Evolutionary conservation across 2,113 vertebrate species (phyloP).

Genomic region (Notothenia rossii): DNA sequence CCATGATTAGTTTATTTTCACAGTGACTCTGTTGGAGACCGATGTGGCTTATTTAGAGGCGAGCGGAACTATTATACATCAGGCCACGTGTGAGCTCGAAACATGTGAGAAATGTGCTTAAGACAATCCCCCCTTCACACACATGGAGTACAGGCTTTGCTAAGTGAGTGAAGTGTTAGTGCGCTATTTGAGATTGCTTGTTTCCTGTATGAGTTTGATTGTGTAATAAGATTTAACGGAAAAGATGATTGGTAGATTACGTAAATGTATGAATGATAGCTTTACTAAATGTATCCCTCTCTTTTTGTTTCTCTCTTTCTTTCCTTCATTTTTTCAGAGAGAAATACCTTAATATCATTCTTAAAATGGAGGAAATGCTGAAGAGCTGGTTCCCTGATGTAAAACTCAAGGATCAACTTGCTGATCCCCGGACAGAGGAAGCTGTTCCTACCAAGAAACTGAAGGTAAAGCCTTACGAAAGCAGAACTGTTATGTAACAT

Average conservation of each 20-base stretch:
- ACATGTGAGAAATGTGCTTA: slow-evolving; percentile 76
- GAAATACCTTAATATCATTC: slow-evolving; percentile 83
- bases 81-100: slow-evolving; percentile 75
- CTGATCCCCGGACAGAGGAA: slow-evolving; percentile 65
- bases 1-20: slow-evolving; percentile 62
- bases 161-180: slow-evolving; percentile 23
- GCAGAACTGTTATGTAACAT: slow-evolving; percentile 50
- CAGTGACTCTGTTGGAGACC: slow-evolving; percentile 53
- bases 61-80: slow-evolving; percentile 54
- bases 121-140: slow-evolving; percentile 25
- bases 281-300: slow-evolving; percentile 9
- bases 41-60: slow-evolving; percentile 77
- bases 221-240: slow-evolving; percentile 45
- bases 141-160: slow-evolving; percentile 27
- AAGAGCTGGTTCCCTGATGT: slow-evolving; percentile 87
- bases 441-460: slow-evolving; percentile 76
- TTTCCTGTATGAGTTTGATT: slow-evolving; percentile 54
- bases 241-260: slow-evolving; percentile 26
- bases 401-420: slow-evolving; percentile 72
- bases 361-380: slow-evolving; percentile 88
- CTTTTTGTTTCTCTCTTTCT: slow-evolving; percentile 10
- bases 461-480: slow-evolving; percentile 71
- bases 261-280: background rate
- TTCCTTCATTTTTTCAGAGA: slow-evolving; percentile 71
- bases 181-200: slow-evolving; percentile 26